A percentile compares a stretch with the other conserved stretches of the same genome.
Conservation (phyloP, 2,113 vertebrate genomes). For the Centrocercus urophasianus region DNA sequence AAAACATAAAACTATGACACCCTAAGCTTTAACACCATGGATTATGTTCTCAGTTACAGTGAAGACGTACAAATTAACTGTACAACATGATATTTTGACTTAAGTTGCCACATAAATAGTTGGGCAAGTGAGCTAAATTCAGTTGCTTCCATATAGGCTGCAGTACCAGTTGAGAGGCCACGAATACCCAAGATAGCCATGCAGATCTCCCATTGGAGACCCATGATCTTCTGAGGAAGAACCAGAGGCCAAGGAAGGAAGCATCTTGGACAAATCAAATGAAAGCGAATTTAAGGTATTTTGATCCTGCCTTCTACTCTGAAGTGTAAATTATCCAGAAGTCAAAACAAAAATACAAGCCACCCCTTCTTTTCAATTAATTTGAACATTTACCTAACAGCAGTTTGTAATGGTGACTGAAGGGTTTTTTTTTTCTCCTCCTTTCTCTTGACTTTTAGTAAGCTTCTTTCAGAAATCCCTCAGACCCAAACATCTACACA, state of each 20-base stretch:
- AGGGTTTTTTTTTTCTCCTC: accelerated
- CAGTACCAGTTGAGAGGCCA: background rate
- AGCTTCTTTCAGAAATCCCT: background rate
- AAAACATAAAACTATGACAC: too few relatives aligned
- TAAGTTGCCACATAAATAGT: background rate
- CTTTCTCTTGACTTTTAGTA: background rate
- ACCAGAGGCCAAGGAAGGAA: background rate
- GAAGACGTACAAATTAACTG: background rate
- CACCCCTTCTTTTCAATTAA: background rate
- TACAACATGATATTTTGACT: background rate
- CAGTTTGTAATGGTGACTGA: background rate
- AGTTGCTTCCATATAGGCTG: background rate
- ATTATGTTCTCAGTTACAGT: background rate
- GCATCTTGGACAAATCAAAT: background rate
- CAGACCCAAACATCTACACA: background rate
- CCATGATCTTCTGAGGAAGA: background rate
- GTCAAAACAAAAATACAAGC: background rate
- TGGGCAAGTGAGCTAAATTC: background rate
- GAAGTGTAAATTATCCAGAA: background rate
- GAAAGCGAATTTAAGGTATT: background rate
- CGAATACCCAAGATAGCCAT: background rate
- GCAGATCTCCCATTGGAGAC: background rate
- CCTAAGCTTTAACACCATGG: too few relatives aligned
- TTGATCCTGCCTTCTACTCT: background rate
- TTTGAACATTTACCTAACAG: background rate